Evolutionary conservation across 2,113 vertebrate species (phyloP).

Genomic region (Dromaius novaehollandiae): DNA sequence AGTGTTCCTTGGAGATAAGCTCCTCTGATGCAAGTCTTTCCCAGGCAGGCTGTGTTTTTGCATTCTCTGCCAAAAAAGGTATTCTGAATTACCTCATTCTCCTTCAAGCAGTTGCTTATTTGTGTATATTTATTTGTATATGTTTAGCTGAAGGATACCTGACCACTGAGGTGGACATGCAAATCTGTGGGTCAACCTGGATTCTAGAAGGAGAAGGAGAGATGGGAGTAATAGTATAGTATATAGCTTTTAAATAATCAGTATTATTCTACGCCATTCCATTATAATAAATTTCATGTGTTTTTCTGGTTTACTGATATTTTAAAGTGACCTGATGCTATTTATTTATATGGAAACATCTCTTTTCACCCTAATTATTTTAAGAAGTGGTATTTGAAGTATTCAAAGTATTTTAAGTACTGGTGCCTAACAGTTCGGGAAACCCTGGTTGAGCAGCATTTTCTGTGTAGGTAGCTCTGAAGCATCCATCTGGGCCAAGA

Average conservation of each 20-base stretch:
- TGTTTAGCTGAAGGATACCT: neutral
- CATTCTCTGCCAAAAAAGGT: neutral
- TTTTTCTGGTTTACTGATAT: neutral
- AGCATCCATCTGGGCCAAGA: neutral
- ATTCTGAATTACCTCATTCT: neutral
- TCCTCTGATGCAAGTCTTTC: neutral
- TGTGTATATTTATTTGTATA: neutral
- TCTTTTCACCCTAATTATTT: neutral
- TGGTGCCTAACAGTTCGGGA: neutral
- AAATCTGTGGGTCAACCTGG: neutral
- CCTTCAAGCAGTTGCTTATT: neutral
- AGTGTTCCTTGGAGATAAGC: neutral
- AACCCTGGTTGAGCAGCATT: neutral
- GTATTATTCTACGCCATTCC: neutral
- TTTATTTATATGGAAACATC: neutral
- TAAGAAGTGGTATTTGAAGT: neutral
- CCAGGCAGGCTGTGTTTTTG: neutral
- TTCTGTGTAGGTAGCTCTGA: accelerated
- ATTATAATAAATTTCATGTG: neutral
- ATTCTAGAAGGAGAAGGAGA: neutral
- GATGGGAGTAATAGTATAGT: neutral
- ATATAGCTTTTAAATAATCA: neutral
- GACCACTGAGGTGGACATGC: neutral
- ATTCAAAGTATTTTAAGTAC: neutral
- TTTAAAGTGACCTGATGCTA: neutral